Evolutionary conservation across 2,888 invertebrate genomes (phyloP).

Genomic region (Tillus elongatus): DNA sequence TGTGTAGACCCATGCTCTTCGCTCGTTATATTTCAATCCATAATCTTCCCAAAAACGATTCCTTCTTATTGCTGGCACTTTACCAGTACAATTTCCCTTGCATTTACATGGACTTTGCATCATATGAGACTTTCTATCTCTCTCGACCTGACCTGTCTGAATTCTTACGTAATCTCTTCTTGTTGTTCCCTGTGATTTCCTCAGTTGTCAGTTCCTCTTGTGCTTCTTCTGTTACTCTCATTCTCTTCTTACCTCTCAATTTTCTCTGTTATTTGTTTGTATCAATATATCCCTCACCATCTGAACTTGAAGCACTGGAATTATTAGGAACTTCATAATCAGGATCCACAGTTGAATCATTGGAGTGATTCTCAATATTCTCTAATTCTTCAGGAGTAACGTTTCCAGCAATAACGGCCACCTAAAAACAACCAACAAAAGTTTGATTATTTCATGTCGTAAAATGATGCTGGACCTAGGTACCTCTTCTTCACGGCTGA

Average conservation of each 20-base stretch:
- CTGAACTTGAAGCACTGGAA: neutral
- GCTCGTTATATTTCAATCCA: constrained; percentile 10
- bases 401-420: neutral
- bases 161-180: neutral
- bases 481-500: neutral
- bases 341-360: constrained; percentile 3
- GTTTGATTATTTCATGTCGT: neutral
- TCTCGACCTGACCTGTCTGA: neutral
- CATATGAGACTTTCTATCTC: constrained; percentile 6
- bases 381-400: constrained; percentile 1
- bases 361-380: neutral
- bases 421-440: constrained; percentile 1
- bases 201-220: neutral
- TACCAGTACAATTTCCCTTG: constrained; percentile 11
- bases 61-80: constrained; percentile 8
- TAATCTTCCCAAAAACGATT: constrained; percentile 11
- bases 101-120: constrained; percentile 10
- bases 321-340: constrained; percentile 1
- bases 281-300: neutral
- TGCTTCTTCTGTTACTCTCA: neutral
- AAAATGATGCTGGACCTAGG: neutral
- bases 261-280: constrained; percentile 1
- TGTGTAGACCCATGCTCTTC: constrained; percentile 11
- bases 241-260: neutral
- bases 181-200: neutral